Base-by-base conservation (phyloP, 2,797 vertebrate species). In the Zalophus californianus region DNA sequence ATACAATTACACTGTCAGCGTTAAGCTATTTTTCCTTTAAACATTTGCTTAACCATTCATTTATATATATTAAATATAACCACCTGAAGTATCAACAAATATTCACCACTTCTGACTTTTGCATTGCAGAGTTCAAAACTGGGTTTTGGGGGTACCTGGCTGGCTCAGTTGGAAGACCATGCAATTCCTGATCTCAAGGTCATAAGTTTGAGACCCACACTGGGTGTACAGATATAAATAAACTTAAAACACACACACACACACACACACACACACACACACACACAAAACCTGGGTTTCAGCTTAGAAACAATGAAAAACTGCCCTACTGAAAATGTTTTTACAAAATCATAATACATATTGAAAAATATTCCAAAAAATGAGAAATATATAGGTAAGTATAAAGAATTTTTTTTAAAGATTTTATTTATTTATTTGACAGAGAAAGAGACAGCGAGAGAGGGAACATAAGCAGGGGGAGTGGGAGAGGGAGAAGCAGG, bases 1-100 rank as follows among this genome's bases (percentile, higher is more conserved):
- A 73, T 29, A 92, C 21, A 48, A 93, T 38, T 29, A 89, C 3
- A 58, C 12, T 16, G 20, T 50, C 23, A 83, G 52, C 60, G 32
- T 66, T 66, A 80, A 72, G 54, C 52, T 92, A 92, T 29, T 86
- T 84, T 95, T 58, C 29, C 84, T 66, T 50, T 18, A 70, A 87
- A 73, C 11, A 92, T 85, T 41, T 60, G 58, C 5, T 58, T 50
- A 96, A 68, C 16, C 4, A 84, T 44, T 95, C 44, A 68, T 79
- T 93, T 80, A 50, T 9, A 56, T 23, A 56, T 50, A 79, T 68
- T 86, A 90, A 94, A 73, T 44, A 91, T 62, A 21, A 94, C 56
- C 92, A 87, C 25, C 2, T 54, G n/a, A 95, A 84, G 16, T 79
- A 89, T 38, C 84, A 82, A 85, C 44, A 96, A 68, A 92, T 50